Conservation (phyloP, 53 echinoderm and acorn worm genomes). For the Holothuria scabra region DNA sequence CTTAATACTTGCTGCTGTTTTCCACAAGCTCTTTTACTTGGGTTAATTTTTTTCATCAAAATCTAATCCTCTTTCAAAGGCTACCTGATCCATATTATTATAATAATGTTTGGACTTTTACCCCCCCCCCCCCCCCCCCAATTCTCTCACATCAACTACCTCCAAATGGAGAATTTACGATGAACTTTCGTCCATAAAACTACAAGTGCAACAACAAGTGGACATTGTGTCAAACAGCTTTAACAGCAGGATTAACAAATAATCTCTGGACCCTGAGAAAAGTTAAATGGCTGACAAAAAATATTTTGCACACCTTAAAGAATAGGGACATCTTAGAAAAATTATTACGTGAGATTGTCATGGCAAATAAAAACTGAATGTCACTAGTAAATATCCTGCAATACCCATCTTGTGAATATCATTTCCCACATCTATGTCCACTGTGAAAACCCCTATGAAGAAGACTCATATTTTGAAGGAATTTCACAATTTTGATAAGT, state of each 20-base stretch:
- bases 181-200: constrained; percentile 43
- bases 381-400: constrained; percentile 14
- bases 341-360: constrained; percentile 30
- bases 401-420: background rate
- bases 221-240: background rate
- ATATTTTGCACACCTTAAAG: constrained; percentile 32
- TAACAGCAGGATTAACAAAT: constrained; percentile 25
- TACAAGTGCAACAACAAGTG: constrained; percentile 56
- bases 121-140: too few species aligned
- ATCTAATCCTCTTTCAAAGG: constrained; percentile 47
- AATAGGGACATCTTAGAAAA: constrained; percentile 17
- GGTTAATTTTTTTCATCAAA: constrained; percentile 8
- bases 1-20: background rate
- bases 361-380: constrained; percentile 22
- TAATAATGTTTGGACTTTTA: constrained; percentile 46
- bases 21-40: constrained; percentile 6
- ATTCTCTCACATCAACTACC: constrained; percentile 54
- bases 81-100: constrained; percentile 64
- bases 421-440: constrained; percentile 1
- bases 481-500: background rate
- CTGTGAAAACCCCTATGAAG: background rate
- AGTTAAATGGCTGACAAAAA: constrained; percentile 10
- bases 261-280: constrained; percentile 21
- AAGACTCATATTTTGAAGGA: background rate
- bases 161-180: constrained; percentile 47